These are phyloP conservation scores for Darevskia nairensis DNA, from an alignment of 2,797 vertebrate species.

Conservation along the genomic window DNA sequence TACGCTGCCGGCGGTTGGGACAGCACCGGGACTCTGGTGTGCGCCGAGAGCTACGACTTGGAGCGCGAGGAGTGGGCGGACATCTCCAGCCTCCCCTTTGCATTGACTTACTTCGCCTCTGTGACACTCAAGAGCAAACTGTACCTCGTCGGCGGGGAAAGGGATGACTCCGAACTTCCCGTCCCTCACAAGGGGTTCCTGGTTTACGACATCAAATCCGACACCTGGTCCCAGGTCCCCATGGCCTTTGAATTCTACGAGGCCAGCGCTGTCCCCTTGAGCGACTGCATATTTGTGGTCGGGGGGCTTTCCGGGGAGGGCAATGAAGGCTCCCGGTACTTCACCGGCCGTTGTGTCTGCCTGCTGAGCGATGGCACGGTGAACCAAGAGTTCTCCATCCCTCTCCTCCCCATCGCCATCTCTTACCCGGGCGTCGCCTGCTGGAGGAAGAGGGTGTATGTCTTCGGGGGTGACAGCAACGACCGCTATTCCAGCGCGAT, in stretches of 20 bases:
- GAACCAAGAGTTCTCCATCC: background rate
- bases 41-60: constrained; percentile 21
- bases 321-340: background rate
- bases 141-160: constrained; percentile 33
- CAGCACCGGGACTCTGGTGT: background rate
- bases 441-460: constrained; percentile 24
- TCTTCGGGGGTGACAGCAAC: constrained; percentile 26
- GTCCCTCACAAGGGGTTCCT: constrained; percentile 17
- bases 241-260: constrained; percentile 6
- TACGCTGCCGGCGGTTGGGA: constrained; percentile 13
- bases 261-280: background rate
- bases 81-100: constrained; percentile 12
- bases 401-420: constrained; percentile 6
- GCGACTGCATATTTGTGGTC: constrained; percentile 10
- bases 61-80: background rate
- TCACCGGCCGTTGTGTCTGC: constrained; percentile 16
- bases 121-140: background rate
- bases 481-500: constrained; percentile 18
- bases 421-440: constrained; percentile 21
- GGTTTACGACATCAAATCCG: background rate
- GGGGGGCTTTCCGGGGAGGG: background rate
- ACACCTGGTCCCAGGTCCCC: constrained; percentile 6
- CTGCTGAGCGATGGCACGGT: background rate
- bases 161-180: background rate
- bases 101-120: constrained; percentile 15